These are phyloP conservation scores for Spialia ferax DNA, from an alignment of 2,888 invertebrate species.

Conservation along the genomic window DNA sequence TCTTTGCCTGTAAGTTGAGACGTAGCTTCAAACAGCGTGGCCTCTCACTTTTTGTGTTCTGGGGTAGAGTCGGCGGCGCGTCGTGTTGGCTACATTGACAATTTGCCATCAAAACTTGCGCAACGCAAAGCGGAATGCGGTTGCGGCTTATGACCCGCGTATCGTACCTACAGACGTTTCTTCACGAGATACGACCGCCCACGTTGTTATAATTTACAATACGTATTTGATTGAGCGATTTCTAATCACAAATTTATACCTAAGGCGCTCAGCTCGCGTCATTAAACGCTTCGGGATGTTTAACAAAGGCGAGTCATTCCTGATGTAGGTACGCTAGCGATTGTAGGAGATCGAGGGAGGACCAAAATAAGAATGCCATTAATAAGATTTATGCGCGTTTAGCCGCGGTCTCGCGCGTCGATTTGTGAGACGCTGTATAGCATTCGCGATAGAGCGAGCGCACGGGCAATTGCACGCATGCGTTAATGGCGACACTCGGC, in stretches of 20 bases:
- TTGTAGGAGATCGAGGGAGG: slow-evolving; percentile 73
- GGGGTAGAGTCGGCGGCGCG: slow-evolving; percentile 49
- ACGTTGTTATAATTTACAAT: slow-evolving; percentile 71
- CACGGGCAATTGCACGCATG: slow-evolving; percentile 79
- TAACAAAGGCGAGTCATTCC: slow-evolving; percentile 60
- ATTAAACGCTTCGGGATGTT: slow-evolving; percentile 49
- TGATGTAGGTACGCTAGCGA: slow-evolving; percentile 63
- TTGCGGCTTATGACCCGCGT: slow-evolving; percentile 69
- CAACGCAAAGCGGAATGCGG: slow-evolving; percentile 66
- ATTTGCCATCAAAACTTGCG: slow-evolving; percentile 70
- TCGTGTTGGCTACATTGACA: slow-evolving; percentile 58
- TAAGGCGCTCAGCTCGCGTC: slow-evolving; percentile 32
- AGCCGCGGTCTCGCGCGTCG: slow-evolving; percentile 78
- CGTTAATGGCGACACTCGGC: slow-evolving; percentile 86
- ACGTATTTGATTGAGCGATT: slow-evolving; percentile 71
- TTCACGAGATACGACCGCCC: slow-evolving; percentile 73
- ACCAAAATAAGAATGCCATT: slow-evolving; percentile 81
- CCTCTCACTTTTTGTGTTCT: slow-evolving; percentile 77
- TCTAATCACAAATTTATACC: slow-evolving; percentile 63
- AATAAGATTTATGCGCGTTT: slow-evolving; percentile 82
- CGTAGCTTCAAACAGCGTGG: slow-evolving; percentile 62
- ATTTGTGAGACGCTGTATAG: slow-evolving; percentile 80
- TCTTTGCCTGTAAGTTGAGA: slow-evolving; percentile 77
- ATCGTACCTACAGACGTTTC: slow-evolving; percentile 58
- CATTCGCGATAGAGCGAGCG: slow-evolving; percentile 61